Evolutionary conservation across 2,888 invertebrate species (phyloP).

Genomic region (Drosophila limbata): DNA sequence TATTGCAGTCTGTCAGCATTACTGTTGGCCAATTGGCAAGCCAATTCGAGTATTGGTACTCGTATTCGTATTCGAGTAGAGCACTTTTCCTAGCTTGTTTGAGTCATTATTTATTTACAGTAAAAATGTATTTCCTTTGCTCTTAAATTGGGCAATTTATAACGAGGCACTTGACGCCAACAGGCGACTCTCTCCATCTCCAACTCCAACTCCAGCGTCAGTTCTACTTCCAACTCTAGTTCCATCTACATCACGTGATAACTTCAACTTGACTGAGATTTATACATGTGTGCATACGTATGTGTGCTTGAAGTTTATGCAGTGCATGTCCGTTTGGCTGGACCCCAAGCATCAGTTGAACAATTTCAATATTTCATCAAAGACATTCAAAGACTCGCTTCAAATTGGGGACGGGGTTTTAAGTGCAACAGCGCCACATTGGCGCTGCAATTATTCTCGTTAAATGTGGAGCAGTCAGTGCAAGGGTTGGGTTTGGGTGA

Average conservation of each 20-base stretch:
- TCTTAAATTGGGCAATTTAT: conserved; percentile 78
- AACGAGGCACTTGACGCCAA: conserved; percentile 78
- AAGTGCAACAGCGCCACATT: conserved; percentile 79
- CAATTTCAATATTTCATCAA: conserved; percentile 81
- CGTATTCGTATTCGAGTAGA: conserved; percentile 13
- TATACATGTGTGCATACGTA: conserved; percentile 15
- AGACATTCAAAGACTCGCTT: conserved; percentile 71
- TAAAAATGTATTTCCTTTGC: conserved; percentile 79
- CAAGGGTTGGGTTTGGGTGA: neutral
- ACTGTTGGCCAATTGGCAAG: conserved; percentile 47
- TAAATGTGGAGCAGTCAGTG: conserved; percentile 72
- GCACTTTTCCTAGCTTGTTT: conserved; percentile 58
- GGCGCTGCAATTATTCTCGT: conserved; percentile 81
- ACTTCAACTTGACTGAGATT: conserved; percentile 57
- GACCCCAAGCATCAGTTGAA: conserved; percentile 72
- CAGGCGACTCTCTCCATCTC: conserved; percentile 38
- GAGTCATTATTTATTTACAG: conserved; percentile 79
- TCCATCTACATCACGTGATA: conserved; percentile 64
- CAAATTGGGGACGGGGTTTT: conserved; percentile 45
- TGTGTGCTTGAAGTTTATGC: conserved; percentile 35
- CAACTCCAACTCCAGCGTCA: conserved; percentile 2
- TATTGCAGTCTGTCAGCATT: conserved; percentile 38
- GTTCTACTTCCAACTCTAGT: conserved; percentile 18
- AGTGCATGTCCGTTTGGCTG: conserved; percentile 68
- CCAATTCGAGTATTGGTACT: conserved; percentile 13